Percentiles rank a stretch among this genome's conserved stretches.
phyloP scores from a whole-genome alignment of 2,888 invertebrate species.

The Psylliodes chrysocephalus region DNA sequence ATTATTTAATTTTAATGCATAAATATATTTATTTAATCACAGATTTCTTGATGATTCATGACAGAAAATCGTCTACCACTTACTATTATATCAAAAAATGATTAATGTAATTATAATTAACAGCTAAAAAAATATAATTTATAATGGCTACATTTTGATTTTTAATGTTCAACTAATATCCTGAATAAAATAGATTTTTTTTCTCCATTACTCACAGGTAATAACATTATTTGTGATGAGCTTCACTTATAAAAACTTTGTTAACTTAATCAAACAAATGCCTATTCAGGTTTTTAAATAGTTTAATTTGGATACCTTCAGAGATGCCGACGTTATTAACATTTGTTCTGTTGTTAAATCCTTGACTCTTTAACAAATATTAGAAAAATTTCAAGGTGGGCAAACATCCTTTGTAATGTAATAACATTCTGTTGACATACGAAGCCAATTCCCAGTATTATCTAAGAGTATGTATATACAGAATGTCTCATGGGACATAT shows the following conservation, averaged over 20 bases:
- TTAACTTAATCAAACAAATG: not conserved
- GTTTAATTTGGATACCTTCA: not conserved
- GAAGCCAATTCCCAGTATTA: not conserved
- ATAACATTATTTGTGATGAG: too few species aligned
- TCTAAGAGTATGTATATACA: not conserved
- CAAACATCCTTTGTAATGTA: not conserved
- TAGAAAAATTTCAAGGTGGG: not conserved
- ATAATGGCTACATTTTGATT: not conserved
- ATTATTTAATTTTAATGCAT: too few species aligned
- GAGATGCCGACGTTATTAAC: not conserved
- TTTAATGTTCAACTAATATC: not conserved
- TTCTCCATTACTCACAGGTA: not conserved
- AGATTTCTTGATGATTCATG: too few species aligned
- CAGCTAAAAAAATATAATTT: too few species aligned
- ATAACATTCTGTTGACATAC: not conserved
- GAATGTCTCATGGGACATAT: not conserved
- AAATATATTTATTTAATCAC: too few species aligned
- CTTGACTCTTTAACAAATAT: not conserved
- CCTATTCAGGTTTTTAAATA: not conserved
- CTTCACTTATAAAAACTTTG: not conserved
- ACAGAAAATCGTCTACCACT: too few species aligned
- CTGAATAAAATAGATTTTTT: not conserved
- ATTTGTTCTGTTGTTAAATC: not conserved
- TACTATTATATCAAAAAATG: too few species aligned
- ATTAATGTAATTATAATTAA: too few species aligned